Conservation (phyloP, 2,113 vertebrate genomes). For the Jacana jacana region DNA sequence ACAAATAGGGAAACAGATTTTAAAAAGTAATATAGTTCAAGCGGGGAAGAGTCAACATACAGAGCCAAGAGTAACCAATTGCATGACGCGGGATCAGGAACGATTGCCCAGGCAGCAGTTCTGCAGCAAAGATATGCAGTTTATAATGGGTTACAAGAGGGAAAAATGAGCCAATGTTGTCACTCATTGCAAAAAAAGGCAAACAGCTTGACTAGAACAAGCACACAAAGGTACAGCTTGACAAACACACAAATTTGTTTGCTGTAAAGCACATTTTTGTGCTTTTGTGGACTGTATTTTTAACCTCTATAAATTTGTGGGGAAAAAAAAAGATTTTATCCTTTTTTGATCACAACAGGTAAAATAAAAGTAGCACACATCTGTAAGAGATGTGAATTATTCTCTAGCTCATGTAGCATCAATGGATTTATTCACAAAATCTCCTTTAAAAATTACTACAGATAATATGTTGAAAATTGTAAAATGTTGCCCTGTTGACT, state of each 20-base stretch:
- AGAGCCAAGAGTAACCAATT: conserved; percentile 2
- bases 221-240: neutral
- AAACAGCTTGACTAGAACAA: neutral
- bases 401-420: neutral
- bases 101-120: neutral
- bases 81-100: neutral
- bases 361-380: neutral
- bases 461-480: neutral
- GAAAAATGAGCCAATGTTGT: neutral
- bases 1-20: neutral
- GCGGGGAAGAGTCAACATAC: neutral
- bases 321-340: neutral
- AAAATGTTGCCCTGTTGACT: neutral
- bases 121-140: neutral
- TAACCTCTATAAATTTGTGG: neutral
- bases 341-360: neutral
- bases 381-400: neutral
- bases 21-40: neutral
- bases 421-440: neutral
- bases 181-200: neutral
- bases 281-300: neutral
- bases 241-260: neutral
- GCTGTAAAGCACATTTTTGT: neutral
- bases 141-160: conserved; percentile 20
- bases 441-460: neutral